phyloP scores from a whole-genome alignment of 2,888 invertebrate genomes.

The Stenurella melanura region DNA sequence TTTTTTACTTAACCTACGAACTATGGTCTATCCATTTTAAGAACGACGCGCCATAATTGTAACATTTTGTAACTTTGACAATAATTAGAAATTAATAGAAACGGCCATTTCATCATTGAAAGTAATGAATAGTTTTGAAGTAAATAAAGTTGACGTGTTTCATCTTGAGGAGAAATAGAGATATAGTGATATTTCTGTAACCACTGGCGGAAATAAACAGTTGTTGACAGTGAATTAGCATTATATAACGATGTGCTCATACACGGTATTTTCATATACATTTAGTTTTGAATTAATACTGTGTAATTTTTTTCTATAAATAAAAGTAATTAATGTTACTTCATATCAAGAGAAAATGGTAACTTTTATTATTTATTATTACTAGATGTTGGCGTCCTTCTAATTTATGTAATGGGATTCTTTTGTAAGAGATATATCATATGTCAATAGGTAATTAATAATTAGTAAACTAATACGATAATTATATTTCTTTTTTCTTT shows the following conservation, averaged over 20 bases:
- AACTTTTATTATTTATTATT: background rate
- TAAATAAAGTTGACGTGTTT: too few species aligned
- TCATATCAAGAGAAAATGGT: background rate
- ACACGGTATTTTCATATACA: background rate
- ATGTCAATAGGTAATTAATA: background rate
- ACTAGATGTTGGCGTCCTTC: background rate
- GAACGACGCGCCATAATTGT: too few species aligned
- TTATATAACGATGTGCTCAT: background rate
- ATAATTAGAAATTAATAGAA: too few species aligned
- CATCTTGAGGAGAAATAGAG: background rate
- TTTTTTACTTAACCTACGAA: too few species aligned
- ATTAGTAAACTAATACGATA: background rate
- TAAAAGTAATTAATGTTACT: conserved; percentile 7
- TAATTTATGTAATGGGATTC: conserved; percentile 7
- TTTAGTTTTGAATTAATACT: background rate
- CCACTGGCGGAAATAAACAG: background rate
- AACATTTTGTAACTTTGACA: too few species aligned
- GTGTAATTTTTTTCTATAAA: background rate
- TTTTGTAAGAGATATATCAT: background rate
- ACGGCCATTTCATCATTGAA: too few species aligned
- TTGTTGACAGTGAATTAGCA: background rate
- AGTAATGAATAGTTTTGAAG: too few species aligned
- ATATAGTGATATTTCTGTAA: background rate
- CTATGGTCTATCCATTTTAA: too few species aligned
- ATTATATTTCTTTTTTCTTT: background rate